Conservation (phyloP, 2,113 vertebrate genomes). For the Macrotis lagotis region DNA sequence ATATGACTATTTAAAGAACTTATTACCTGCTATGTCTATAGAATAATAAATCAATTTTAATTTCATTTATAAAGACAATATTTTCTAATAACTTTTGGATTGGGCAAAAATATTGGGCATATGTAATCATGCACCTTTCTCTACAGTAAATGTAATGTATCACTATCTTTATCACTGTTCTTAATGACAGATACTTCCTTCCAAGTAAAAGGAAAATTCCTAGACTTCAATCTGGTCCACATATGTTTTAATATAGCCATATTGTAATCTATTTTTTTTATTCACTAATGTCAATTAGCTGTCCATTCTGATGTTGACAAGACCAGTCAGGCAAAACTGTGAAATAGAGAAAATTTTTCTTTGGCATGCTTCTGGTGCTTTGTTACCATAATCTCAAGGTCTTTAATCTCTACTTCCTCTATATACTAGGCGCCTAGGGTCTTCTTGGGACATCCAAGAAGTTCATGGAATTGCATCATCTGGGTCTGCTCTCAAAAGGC, state of each 20-base stretch:
- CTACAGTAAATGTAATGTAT: neutral
- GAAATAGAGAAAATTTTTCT: neutral
- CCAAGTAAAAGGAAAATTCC: neutral
- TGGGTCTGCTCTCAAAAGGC: neutral
- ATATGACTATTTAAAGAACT: neutral
- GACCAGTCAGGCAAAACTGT: neutral
- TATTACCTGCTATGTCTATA: neutral
- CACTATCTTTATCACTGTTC: neutral
- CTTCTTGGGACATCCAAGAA: neutral
- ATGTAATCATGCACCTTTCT: neutral
- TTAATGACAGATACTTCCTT: neutral
- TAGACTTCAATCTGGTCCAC: neutral
- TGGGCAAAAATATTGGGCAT: neutral
- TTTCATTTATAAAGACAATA: neutral
- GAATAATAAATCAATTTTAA: neutral
- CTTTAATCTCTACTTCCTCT: neutral
- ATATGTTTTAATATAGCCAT: neutral
- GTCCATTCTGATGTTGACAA: neutral
- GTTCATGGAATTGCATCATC: neutral
- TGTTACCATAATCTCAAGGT: neutral
- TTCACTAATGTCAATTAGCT: neutral
- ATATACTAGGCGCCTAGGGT: neutral
- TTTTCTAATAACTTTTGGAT: neutral
- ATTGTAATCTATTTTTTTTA: neutral
- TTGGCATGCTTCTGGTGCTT: neutral